Percentiles rank a stretch among this genome's conserved stretches.
phyloP scores from a whole-genome alignment of 2,888 invertebrate species.

The Sminthurides aquaticus region DNA sequence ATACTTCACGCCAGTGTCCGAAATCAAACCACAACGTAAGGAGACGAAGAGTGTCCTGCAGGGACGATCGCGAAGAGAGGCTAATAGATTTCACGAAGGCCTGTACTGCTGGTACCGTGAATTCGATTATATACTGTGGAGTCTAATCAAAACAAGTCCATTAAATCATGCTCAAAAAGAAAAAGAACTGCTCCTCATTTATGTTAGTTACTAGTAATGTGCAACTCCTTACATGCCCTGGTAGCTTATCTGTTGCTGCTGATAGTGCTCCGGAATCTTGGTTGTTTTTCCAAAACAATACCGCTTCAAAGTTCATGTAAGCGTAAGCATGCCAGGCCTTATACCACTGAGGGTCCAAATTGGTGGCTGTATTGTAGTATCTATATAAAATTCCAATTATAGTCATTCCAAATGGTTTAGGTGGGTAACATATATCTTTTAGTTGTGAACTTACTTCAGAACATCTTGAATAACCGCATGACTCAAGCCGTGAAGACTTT shows the following conservation, averaged over 20 bases:
- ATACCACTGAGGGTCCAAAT: conserved; percentile 80
- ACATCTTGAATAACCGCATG: conserved; percentile 68
- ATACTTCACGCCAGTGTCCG: conserved; percentile 86
- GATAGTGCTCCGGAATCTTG: conserved; percentile 42
- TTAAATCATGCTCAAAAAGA: neutral
- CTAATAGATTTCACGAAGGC: conserved; percentile 95
- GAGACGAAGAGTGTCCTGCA: conserved; percentile 92
- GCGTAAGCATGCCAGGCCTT: conserved; percentile 99
- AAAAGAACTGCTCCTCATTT: too few species aligned
- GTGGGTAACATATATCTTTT: neutral
- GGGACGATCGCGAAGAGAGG: conserved; percentile 61
- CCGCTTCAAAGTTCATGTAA: conserved; percentile 95
- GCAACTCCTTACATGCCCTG: neutral
- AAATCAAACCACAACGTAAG: conserved; percentile 97
- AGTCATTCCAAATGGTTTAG: neutral
- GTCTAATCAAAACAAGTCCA: conserved; percentile 20
- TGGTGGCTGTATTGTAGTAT: conserved; percentile 75
- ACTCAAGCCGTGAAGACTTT: conserved; percentile 72
- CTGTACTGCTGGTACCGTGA: conserved; percentile 87
- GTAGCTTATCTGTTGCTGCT: neutral
- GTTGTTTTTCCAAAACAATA: conserved; percentile 57
- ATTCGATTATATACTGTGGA: conserved; percentile 59
- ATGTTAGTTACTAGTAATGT: too few species aligned
- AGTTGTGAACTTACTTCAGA: conserved; percentile 51
- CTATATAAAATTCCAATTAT: conserved; percentile 44